Evolutionary conservation across 2,113 vertebrate genomes (phyloP).

Genomic region (Acanthisitta chloris): DNA sequence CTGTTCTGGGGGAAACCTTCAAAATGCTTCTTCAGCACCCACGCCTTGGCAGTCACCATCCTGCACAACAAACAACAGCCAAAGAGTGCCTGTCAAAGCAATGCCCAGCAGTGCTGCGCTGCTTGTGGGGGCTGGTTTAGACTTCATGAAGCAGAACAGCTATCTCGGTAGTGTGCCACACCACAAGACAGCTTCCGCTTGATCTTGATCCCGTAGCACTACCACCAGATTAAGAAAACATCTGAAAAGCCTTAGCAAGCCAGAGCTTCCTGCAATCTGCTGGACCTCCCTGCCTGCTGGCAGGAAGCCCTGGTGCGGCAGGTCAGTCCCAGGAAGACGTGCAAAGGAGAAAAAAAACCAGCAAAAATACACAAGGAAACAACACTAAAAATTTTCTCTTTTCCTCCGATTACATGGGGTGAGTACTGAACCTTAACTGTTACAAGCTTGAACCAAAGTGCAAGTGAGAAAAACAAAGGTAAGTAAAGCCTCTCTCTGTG

Average conservation of each 20-base stretch:
- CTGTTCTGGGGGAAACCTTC: conserved; percentile 76
- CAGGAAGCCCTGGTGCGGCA: neutral
- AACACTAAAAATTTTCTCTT: neutral
- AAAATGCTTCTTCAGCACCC: conserved; percentile 84
- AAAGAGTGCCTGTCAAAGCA: neutral
- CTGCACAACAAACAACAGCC: neutral
- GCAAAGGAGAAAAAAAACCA: neutral
- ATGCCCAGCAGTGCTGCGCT: accelerated
- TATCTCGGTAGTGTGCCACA: neutral
- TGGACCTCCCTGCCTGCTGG: neutral
- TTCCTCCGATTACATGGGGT: accelerated
- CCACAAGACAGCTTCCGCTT: neutral
- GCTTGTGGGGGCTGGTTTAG: neutral
- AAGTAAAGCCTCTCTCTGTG: neutral
- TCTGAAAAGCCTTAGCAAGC: neutral
- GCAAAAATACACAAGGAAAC: neutral
- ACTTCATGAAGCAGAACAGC: neutral
- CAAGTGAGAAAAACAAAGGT: neutral
- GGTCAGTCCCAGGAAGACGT: neutral
- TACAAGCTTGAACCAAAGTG: neutral
- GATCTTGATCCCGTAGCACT: neutral
- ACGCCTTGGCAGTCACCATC: conserved; percentile 78
- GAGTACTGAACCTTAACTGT: neutral
- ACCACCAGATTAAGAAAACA: accelerated
- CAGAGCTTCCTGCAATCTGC: neutral